These are phyloP conservation scores for Spheniscus mendiculus DNA, from an alignment of 2,113 vertebrate species.

Conservation along the genomic window DNA sequence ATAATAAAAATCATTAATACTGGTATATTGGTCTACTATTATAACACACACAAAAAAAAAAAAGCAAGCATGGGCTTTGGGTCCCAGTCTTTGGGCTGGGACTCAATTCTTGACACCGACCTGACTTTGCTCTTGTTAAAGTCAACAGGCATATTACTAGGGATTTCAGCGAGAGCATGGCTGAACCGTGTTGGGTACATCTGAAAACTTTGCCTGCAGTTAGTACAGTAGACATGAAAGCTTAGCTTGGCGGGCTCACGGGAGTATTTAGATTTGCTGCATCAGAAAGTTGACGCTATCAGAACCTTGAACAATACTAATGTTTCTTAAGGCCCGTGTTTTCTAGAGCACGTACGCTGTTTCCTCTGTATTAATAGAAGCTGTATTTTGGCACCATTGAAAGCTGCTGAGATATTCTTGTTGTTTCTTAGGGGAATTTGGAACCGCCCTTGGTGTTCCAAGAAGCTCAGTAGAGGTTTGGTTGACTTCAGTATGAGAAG, in stretches of 20 bases:
- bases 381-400: not conserved
- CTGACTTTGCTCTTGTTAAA: not conserved
- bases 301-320: not conserved
- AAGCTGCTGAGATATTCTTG: not conserved
- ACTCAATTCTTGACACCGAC: not conserved
- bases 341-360: not conserved
- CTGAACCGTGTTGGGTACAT: rapidly evolving
- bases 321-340: not conserved
- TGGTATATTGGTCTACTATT: not conserved
- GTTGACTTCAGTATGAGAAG: not conserved
- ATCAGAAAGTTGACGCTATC: not conserved
- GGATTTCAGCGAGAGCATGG: not conserved
- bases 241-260: not conserved
- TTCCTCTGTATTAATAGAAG: not conserved
- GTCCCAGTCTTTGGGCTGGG: not conserved
- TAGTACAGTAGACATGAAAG: not conserved
- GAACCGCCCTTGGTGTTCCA: not conserved
- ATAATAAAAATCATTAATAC: not conserved
- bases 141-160: not conserved
- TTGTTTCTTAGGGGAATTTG: not conserved
- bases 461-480: not conserved
- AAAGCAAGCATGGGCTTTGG: too few relatives aligned
- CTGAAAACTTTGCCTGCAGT: not conserved
- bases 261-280: not conserved
- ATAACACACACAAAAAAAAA: not conserved